Conservation (phyloP, 2,797 vertebrate species). For the Gallinago solitaria region DNA sequence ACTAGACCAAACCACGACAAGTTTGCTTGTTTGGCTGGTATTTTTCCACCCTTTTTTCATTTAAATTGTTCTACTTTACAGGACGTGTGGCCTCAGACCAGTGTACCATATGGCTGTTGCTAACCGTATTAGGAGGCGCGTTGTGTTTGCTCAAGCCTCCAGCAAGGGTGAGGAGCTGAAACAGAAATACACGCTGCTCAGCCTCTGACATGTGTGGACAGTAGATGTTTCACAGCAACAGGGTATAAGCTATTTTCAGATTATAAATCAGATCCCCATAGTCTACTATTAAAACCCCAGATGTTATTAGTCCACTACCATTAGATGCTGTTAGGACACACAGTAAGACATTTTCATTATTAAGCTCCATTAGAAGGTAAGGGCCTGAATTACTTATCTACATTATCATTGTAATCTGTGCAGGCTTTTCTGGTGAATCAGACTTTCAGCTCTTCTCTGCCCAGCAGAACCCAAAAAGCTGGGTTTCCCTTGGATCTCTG, state of each 20-base stretch:
- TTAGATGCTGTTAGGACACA: not conserved
- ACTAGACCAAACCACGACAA: not conserved
- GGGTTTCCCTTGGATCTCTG: not conserved
- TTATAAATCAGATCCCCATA: not conserved
- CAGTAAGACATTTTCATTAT: not conserved
- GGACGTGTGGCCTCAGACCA: not conserved
- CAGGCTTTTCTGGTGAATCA: not conserved
- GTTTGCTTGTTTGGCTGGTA: not conserved
- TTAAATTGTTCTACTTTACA: not conserved
- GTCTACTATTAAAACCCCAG: not conserved
- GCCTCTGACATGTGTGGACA: not conserved
- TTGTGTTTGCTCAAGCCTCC: not conserved
- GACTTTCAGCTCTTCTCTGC: not conserved
- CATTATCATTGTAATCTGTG: not conserved
- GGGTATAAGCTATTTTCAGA: not conserved
- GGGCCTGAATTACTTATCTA: not conserved
- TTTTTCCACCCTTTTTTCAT: not conserved
- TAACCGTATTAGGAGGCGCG: not conserved
- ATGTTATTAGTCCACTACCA: not conserved
- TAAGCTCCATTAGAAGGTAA: not conserved
- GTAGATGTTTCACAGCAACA: not conserved
- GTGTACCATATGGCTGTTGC: not conserved
- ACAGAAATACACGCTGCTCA: not conserved
- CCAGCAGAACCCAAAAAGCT: not conserved
- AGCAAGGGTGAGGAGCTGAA: conserved; percentile 14